These are phyloP conservation scores for Thamnophis elegans DNA, from an alignment of 2,797 vertebrate genomes.

Conservation along the genomic window DNA sequence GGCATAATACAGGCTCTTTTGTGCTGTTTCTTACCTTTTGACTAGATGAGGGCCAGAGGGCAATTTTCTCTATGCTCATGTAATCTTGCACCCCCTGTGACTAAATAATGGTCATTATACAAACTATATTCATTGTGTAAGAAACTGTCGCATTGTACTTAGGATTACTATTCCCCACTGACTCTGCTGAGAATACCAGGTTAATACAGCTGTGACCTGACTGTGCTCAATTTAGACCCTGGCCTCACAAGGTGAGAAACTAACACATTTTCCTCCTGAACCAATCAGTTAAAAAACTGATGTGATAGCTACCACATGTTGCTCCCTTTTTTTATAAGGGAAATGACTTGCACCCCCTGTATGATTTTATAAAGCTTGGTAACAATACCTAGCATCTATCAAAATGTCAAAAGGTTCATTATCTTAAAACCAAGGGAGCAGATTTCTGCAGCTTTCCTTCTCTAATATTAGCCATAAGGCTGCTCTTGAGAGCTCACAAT, in stretches of 20 bases:
- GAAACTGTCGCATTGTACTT: slow-evolving; percentile 66
- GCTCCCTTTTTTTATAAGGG: slow-evolving; percentile 70
- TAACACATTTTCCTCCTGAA: slow-evolving; percentile 70
- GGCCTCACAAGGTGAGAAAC: slow-evolving; percentile 73
- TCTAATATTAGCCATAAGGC: slow-evolving; percentile 58
- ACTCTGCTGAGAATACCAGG: slow-evolving; percentile 69
- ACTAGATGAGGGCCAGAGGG: slow-evolving; percentile 74
- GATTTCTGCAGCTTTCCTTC: slow-evolving; percentile 60
- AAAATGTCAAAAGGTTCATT: slow-evolving; percentile 78
- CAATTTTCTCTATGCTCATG: slow-evolving; percentile 76
- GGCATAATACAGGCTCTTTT: slow-evolving; percentile 70
- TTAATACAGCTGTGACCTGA: slow-evolving; percentile 75
- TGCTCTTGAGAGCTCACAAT: slow-evolving; percentile 62
- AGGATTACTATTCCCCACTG: slow-evolving; percentile 68
- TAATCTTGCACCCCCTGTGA: slow-evolving; percentile 75
- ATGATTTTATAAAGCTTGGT: slow-evolving; percentile 72
- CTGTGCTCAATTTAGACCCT: slow-evolving; percentile 69
- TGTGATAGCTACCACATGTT: slow-evolving; percentile 76
- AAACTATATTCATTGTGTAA: slow-evolving; percentile 68
- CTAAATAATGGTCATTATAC: slow-evolving; percentile 81
- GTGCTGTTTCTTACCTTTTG: slow-evolving; percentile 70
- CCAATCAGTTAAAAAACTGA: slow-evolving; percentile 67
- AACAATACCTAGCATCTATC: slow-evolving; percentile 74
- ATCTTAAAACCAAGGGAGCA: slow-evolving; percentile 69
- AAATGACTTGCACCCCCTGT: slow-evolving; percentile 69